Conservation (phyloP, 2,113 vertebrate species). For the Ceuthmochares aereus region DNA sequence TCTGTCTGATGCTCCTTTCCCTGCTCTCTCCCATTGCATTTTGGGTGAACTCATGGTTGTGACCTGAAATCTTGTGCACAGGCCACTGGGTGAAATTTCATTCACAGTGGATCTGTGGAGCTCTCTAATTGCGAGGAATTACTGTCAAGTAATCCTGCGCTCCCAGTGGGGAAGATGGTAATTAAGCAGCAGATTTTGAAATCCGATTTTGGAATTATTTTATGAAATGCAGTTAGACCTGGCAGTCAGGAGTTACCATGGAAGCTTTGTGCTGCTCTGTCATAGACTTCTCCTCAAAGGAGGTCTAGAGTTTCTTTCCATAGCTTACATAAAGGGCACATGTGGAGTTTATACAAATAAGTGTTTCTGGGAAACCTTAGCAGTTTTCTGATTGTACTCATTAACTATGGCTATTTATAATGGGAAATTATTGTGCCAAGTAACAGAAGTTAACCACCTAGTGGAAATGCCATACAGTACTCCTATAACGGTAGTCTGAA, state of each 20-base stretch:
- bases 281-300: background rate
- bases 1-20: background rate
- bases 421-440: background rate
- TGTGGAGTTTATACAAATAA: background rate
- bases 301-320: background rate
- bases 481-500: background rate
- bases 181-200: constrained; percentile 31
- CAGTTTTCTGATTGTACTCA: background rate
- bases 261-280: background rate
- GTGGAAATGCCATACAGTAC: background rate
- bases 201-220: constrained; percentile 4
- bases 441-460: background rate
- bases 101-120: background rate
- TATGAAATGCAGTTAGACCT: constrained; percentile 10
- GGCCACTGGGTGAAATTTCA: background rate
- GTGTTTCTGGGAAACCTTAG: background rate
- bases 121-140: constrained; percentile 21
- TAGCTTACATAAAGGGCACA: background rate
- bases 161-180: background rate
- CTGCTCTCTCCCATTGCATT: background rate
- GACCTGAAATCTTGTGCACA: background rate
- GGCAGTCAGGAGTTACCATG: background rate
- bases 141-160: background rate
- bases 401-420: background rate
- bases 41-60: background rate